These are phyloP conservation scores for Phoeniculus purpureus DNA, from an alignment of 2,797 vertebrate species.

Conservation along the genomic window DNA sequence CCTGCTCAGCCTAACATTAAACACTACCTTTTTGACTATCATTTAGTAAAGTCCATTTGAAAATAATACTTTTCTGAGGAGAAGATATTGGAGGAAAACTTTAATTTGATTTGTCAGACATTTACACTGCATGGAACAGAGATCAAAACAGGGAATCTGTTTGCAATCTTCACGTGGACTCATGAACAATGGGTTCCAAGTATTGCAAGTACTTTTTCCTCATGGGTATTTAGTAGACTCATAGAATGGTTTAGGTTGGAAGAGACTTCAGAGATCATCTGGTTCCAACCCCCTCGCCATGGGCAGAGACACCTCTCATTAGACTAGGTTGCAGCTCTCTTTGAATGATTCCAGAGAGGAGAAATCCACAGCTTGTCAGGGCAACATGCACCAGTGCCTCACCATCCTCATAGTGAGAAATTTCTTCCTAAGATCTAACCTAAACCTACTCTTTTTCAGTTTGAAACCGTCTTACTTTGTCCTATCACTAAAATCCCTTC, in stretches of 20 bases:
- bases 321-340: too few species aligned
- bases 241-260: neutral
- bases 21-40: neutral
- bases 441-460: too few species aligned
- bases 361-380: neutral
- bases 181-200: neutral
- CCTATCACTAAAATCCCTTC: too few species aligned
- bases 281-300: neutral
- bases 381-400: neutral
- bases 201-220: neutral
- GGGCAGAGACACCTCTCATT: too few species aligned
- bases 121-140: neutral
- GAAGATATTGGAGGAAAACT: neutral
- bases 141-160: neutral
- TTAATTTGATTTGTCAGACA: neutral
- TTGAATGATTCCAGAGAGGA: neutral
- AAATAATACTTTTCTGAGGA: neutral
- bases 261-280: neutral
- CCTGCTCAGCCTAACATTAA: neutral
- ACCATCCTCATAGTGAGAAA: neutral
- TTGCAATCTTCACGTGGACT: neutral
- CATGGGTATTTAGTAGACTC: neutral
- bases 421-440: too few species aligned
- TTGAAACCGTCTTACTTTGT: too few species aligned
- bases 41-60: neutral